Evolutionary conservation across 1,140 invertebrate genomes (phyloP), one percentile per base, ranked within the genome.

Genomic region (Drosophila jambulina): DNA sequence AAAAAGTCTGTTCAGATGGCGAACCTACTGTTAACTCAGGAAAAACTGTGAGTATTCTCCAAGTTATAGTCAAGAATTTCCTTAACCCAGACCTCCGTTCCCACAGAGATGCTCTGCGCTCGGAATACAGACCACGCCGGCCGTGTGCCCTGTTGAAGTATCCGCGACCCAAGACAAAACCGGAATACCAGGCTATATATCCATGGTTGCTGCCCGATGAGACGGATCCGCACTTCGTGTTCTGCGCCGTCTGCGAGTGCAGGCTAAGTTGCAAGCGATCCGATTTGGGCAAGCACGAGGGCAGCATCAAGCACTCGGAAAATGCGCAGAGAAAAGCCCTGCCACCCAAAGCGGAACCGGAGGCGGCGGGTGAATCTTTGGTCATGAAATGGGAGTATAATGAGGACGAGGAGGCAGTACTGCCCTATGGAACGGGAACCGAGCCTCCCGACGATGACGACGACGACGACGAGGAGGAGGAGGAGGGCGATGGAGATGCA

Each of bases 221-320:
- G 46, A 91, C 79, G 3, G 86, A 91, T 87, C 87, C 86, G 17
- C 87, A 91, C 56, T 91, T 91, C 49, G 86, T 91, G 15, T 91
- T 91, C 43, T 91, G 86, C 42, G 80, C 83, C 9, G 51, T 91
- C 7, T 91, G 86, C 34, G 86, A 91, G 46, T 91, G 86, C 23
- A 57, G 86, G 0, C 64, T 91, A 3, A 91, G 87, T 48, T 90
- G 87, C 21, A 91, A 91, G 57, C 82, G 86, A 17, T 91, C 86
- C 1, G 86, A 91, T 34, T 46, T 91, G 1, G 86, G 86, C 36
- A 91, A 91, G 34, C 86, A 91, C 29, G 86, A 91, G 62, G 87
- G 86, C 61, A 91, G 86, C 63, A 91, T 91, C 2, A 91, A 91
- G 21, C 86, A 91, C 42, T 75, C 86, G 38, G 86, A 91, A 32